Percentiles rank a stretch among this genome's conserved stretches.
phyloP scores from a whole-genome alignment of 2,797 vertebrate species.

The Phylloscopus collybita region DNA sequence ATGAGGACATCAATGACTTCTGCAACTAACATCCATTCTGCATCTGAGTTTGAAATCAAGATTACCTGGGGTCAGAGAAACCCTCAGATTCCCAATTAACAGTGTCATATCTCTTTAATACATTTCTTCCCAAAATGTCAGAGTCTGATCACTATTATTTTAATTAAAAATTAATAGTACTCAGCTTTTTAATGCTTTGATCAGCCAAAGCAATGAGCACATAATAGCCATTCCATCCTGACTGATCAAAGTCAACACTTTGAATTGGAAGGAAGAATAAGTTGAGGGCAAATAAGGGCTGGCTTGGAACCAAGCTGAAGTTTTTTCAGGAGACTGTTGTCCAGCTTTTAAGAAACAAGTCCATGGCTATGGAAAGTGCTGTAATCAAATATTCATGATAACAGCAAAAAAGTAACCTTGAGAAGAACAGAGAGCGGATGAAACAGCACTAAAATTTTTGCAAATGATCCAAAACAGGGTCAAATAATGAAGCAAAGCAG shows the following conservation, averaged over 20 bases:
- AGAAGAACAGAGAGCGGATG: background rate
- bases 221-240: background rate
- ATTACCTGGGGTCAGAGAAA: background rate
- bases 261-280: background rate
- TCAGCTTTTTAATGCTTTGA: background rate
- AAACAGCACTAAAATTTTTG: background rate
- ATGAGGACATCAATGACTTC: background rate
- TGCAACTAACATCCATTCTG: background rate
- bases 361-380: background rate
- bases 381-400: background rate
- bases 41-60: background rate
- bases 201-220: background rate
- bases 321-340: background rate
- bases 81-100: background rate
- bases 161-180: background rate
- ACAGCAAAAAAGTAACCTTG: slow-evolving; percentile 23
- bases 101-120: background rate
- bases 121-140: background rate
- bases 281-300: background rate
- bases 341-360: background rate
- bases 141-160: background rate
- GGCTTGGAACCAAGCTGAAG: background rate
- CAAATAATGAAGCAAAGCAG: slow-evolving; percentile 24
- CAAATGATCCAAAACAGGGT: background rate
- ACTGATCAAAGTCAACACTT: background rate